A percentile compares a stretch with the other conserved stretches of the same genome.
phyloP scores from a whole-genome alignment of 2,888 invertebrate species.

The Nineta flava region DNA sequence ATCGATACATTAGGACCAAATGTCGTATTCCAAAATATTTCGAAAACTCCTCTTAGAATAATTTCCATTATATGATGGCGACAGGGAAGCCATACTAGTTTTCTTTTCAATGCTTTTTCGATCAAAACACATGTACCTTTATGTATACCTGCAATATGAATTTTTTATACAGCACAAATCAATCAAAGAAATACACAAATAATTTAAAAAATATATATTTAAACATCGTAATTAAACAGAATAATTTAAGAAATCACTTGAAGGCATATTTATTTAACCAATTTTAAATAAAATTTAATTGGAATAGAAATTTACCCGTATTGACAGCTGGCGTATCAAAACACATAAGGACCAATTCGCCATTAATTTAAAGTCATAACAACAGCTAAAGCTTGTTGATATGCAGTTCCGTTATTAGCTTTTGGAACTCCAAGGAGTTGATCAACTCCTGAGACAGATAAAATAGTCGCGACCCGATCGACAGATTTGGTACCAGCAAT shows the following conservation, averaged over 20 bases:
- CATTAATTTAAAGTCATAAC: constrained; percentile 5
- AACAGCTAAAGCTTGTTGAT: constrained; percentile 5
- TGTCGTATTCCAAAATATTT: constrained; percentile 5
- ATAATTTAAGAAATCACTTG: neutral
- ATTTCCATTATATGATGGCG: constrained; percentile 12
- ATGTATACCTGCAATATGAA: constrained; percentile 4
- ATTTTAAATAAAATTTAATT: neutral
- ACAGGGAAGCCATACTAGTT: constrained; percentile 11
- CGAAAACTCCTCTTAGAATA: constrained; percentile 6
- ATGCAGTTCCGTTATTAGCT: constrained; percentile 1
- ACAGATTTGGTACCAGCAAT: constrained; percentile 8
- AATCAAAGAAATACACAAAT: too few species aligned
- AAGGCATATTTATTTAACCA: neutral
- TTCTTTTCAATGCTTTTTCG: constrained; percentile 9
- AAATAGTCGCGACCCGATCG: constrained; percentile 8
- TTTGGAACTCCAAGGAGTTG: constrained; percentile 7
- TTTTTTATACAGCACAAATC: too few species aligned
- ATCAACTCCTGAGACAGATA: constrained; percentile 5
- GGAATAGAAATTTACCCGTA: constrained; percentile 4
- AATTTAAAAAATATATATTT: neutral
- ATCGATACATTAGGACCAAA: constrained; percentile 7
- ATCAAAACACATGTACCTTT: constrained; percentile 11
- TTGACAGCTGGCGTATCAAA: constrained; percentile 8
- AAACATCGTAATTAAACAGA: neutral
- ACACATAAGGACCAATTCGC: constrained; percentile 3